Evolutionary conservation across 2,888 invertebrate genomes (phyloP).

Genomic region (Ceriagrion tenellum): DNA sequence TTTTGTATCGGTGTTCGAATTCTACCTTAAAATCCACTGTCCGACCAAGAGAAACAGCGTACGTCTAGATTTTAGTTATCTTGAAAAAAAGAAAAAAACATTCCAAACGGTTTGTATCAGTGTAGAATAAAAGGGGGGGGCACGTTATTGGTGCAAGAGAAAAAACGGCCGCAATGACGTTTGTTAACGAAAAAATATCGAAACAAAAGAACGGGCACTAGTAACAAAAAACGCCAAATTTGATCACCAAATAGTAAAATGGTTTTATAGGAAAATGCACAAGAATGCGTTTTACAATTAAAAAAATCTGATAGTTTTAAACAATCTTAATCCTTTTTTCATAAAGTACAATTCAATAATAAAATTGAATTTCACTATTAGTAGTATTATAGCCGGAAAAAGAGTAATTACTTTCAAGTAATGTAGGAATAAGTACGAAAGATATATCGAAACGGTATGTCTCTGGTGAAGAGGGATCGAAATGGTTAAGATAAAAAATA

Average conservation of each 20-base stretch:
- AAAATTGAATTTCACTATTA: slow-evolving; percentile 64
- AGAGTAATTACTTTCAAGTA: slow-evolving; percentile 63
- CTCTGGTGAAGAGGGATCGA: background rate
- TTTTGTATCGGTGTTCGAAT: slow-evolving; percentile 50
- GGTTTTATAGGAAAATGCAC: slow-evolving; percentile 63
- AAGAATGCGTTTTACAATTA: slow-evolving; percentile 65
- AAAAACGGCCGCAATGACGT: slow-evolving; percentile 1
- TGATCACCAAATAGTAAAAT: slow-evolving; percentile 64
- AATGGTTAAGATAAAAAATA: slow-evolving; percentile 12
- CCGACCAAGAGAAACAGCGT: slow-evolving; percentile 36
- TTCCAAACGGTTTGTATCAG: slow-evolving; percentile 53
- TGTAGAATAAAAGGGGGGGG: slow-evolving; percentile 22
- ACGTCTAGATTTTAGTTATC: slow-evolving; percentile 59
- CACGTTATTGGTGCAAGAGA: slow-evolving; percentile 1
- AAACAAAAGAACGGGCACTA: slow-evolving; percentile 52
- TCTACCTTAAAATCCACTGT: slow-evolving; percentile 43
- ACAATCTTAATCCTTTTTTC: slow-evolving; percentile 65
- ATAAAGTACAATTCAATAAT: slow-evolving; percentile 59
- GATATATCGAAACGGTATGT: slow-evolving; percentile 46
- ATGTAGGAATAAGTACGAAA: slow-evolving; percentile 60
- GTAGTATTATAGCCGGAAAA: slow-evolving; percentile 61
- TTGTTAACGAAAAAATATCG: slow-evolving; percentile 30
- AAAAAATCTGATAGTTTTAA: slow-evolving; percentile 65
- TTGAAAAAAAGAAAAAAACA: background rate
- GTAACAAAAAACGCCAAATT: slow-evolving; percentile 59